Conservation (phyloP, 1,140 invertebrate species). For the Pogonomyrmex barbatus region DNA sequence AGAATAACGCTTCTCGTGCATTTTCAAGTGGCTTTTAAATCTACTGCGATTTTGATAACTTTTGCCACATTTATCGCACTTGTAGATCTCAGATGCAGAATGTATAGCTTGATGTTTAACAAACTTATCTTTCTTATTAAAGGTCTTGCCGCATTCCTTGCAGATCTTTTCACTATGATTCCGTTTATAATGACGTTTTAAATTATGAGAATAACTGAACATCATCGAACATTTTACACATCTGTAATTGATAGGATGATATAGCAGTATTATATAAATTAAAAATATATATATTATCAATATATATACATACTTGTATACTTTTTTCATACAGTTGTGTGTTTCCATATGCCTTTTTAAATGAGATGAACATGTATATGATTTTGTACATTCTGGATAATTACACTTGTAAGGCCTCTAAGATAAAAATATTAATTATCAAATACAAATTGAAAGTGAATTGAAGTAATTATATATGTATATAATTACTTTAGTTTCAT, state of each 20-base stretch:
- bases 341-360: slow-evolving; percentile 75
- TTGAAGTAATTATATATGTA: slow-evolving; percentile 9
- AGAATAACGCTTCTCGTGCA: slow-evolving; percentile 64
- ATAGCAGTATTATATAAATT: slow-evolving; percentile 48
- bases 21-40: slow-evolving; percentile 64
- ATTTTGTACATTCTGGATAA: slow-evolving; percentile 76
- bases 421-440: slow-evolving; percentile 32
- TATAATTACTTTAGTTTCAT: slow-evolving; percentile 17
- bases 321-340: slow-evolving; percentile 49
- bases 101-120: slow-evolving; percentile 71
- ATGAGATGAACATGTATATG: slow-evolving; percentile 80
- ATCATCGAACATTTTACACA: slow-evolving; percentile 35
- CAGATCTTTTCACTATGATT: slow-evolving; percentile 71
- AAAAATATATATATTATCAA: background rate
- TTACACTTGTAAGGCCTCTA: slow-evolving; percentile 78
- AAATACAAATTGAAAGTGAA: background rate
- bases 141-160: slow-evolving; percentile 71
- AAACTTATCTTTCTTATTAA: slow-evolving; percentile 71
- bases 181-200: slow-evolving; percentile 76
- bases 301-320: slow-evolving; percentile 64
- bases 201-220: slow-evolving; percentile 62
- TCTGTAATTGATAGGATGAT: slow-evolving; percentile 49
- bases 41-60: slow-evolving; percentile 43
- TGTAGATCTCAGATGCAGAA: slow-evolving; percentile 48
- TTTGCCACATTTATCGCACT: slow-evolving; percentile 66